Conservation (phyloP, 64 coral and sea anemone species). For the Platygyra sinensis region DNA sequence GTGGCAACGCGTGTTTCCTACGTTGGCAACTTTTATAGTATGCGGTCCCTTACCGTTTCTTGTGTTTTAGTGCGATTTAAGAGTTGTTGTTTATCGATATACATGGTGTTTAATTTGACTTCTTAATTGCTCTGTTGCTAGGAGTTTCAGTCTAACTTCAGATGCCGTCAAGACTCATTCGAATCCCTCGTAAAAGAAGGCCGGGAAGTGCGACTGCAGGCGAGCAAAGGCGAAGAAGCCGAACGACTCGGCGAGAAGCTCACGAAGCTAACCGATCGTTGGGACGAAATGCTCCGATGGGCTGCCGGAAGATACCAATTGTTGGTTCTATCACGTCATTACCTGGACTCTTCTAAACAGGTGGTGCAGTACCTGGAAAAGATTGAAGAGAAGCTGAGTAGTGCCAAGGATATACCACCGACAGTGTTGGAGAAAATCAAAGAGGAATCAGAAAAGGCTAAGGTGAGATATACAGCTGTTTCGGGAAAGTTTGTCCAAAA, state of each 20-base stretch:
- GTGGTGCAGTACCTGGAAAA: conserved; percentile 94
- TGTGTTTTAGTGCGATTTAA: not conserved
- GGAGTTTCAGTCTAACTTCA: conserved; percentile 89
- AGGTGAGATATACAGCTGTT: no score
- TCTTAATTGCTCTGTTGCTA: not conserved
- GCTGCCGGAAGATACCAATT: conserved; percentile 96
- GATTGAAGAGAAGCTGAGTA: conserved; percentile 90
- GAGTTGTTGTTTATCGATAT: not conserved
- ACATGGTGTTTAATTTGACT: not conserved
- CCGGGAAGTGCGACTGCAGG: conserved; percentile 73
- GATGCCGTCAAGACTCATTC: conserved; percentile 74
- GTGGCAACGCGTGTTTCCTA: no score
- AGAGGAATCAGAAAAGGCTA: conserved; percentile 80
- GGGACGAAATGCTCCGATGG: conserved; percentile 98
- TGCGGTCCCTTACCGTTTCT: no score
- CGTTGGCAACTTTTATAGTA: no score
- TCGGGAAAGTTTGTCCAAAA: no score
- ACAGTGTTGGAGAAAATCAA: conserved; percentile 88
- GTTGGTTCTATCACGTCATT: conserved; percentile 82
- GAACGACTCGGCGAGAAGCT: conserved; percentile 75
- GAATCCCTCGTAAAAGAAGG: conserved; percentile 94
- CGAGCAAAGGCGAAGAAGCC: conserved; percentile 67
- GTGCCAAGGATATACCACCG: conserved; percentile 85
- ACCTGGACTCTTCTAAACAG: conserved; percentile 79
- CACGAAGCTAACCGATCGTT: conserved; percentile 83